Evolutionary conservation across 2,888 invertebrate genomes (phyloP), one percentile per base, ranked within the genome.

Genomic region (Tipula vernalis): DNA sequence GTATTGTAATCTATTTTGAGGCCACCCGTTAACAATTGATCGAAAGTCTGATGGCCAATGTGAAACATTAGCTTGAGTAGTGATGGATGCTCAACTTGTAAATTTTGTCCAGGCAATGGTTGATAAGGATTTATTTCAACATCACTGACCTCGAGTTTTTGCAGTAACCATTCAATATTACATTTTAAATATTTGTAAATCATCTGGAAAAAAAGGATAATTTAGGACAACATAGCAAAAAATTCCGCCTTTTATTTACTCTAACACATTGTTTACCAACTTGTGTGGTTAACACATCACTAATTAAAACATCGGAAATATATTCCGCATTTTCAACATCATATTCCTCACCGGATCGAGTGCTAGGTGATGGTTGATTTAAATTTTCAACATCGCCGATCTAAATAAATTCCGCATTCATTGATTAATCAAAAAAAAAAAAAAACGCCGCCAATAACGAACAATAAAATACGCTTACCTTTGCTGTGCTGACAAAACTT

Each of bases 31-130:
- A 93, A 88, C 41, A 92, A 96, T 93, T 96, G 95, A 91, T 97
- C 96, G 90, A 96, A 96, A 0, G 94, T 94, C 18, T 93, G 92
- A 87, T 94, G 92, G 12, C 96, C 96, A 87, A 96, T 96, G 89
- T 95, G 95, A 89, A 96, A 97, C 96, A 96, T 96, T 6, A 94
- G 94, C 89, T 95, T 94, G 0, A 96, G 91, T 12, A 96, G 91
- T 0, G 94, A 93, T 0, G 93, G 92, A 71, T 90, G 89, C 13
- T 89, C 89, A 88, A 91, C 90, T 85, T 89, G 89, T 3, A 91
- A 90, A 86, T 90, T 91, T 88, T 92, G 91, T 0, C 91, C 91
- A 71, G 91, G 90, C 88, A 89, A 92, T 87, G 88, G 91, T 86
- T 90, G 90, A 87, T 89, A 89, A 5, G 90, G 90, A 88, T 88